Conservation (phyloP, 2,888 invertebrate species). For the Fabriciana adippe region DNA sequence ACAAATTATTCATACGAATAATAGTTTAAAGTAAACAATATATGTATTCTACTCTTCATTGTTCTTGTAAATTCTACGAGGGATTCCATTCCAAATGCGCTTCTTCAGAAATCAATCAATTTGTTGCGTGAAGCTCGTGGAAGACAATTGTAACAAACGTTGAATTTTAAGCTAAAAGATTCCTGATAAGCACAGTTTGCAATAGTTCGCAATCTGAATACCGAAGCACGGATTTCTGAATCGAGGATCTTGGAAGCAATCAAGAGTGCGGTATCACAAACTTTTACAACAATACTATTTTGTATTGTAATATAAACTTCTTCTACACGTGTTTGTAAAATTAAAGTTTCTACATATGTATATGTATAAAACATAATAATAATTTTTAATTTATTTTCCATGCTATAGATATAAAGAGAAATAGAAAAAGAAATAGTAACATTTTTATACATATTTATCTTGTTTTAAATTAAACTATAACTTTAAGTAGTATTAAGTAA, state of each 20-base stretch:
- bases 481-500: not conserved
- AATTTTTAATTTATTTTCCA: not conserved
- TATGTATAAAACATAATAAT: not conserved
- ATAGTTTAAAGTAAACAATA: no score
- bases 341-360: not conserved
- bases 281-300: slow-evolving; percentile 27
- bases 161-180: slow-evolving; percentile 34
- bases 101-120: slow-evolving; percentile 20
- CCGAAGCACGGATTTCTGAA: slow-evolving; percentile 32
- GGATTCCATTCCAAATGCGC: not conserved
- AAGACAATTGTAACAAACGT: slow-evolving; percentile 25
- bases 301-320: slow-evolving; percentile 15
- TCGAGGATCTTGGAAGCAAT: slow-evolving; percentile 33
- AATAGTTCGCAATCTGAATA: slow-evolving; percentile 31
- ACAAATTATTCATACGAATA: no score
- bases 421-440: no score
- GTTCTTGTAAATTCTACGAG: not conserved
- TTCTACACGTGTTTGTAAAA: slow-evolving; percentile 19
- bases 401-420: no score
- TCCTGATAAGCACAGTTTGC: slow-evolving; percentile 29
- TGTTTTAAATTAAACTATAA: not conserved
- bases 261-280: slow-evolving; percentile 31
- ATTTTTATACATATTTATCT: no score
- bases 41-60: not conserved
- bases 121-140: slow-evolving; percentile 18